Percentiles rank a stretch among this genome's conserved stretches.
phyloP scores from a whole-genome alignment of 2,797 vertebrate species.

The Takifugu ocellatus region DNA sequence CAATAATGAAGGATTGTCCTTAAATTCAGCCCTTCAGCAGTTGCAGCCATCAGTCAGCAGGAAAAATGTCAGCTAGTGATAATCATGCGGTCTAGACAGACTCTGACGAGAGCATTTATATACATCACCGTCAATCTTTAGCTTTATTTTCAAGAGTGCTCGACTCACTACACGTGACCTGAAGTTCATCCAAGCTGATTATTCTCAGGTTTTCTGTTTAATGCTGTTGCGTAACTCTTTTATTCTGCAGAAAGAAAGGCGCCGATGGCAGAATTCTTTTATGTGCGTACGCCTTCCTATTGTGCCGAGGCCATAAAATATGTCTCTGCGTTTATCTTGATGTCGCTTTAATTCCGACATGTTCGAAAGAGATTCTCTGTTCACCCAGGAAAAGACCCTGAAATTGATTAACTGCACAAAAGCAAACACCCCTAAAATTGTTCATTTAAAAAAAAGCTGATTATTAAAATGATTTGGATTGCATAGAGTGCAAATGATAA shows the following conservation, averaged over 20 bases:
- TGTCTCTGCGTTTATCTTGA: constrained; percentile 30
- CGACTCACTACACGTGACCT: not conserved
- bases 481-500: no score
- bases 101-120: no score
- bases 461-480: no score
- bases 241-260: constrained; percentile 12
- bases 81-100: no score
- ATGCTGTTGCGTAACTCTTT: constrained; percentile 4
- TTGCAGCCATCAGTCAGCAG: no score
- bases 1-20: no score
- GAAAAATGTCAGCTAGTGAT: no score
- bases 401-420: not conserved
- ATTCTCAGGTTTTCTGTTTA: constrained; percentile 14
- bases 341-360: constrained; percentile 11
- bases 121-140: not conserved
- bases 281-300: not conserved
- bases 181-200: not conserved
- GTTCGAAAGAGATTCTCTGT: no score
- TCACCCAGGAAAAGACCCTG: no score
- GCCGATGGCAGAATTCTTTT: not conserved
- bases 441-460: no score
- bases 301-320: constrained; percentile 4
- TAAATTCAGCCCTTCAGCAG: no score
- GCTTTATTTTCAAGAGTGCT: not conserved
- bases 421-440: not conserved